Evolutionary conservation across 30 jellyfish, hydroid and myxozoan species (phyloP).

Genomic region (Pelagia noctiluca): DNA sequence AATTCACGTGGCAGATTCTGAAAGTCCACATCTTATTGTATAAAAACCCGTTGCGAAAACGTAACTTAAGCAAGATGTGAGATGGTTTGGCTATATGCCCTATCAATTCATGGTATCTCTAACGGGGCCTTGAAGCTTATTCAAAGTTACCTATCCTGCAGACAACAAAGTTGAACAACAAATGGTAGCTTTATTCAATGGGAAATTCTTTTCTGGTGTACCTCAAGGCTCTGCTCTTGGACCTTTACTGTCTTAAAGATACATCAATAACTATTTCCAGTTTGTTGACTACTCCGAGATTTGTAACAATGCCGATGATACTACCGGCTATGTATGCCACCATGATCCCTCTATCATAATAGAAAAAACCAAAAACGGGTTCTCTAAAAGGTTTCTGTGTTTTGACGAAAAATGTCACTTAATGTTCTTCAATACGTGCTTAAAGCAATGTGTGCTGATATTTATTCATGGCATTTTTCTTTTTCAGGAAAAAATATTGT

Average conservation of each 20-base stretch:
- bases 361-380: background rate
- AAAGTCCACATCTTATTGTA: too few relatives aligned
- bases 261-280: background rate
- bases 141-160: background rate
- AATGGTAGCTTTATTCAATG: background rate
- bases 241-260: slow-evolving; percentile 7
- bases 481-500: slow-evolving; percentile 20
- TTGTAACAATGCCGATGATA: slow-evolving; percentile 10
- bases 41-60: too few relatives aligned
- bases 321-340: slow-evolving; percentile 13
- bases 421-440: slow-evolving; percentile 1
- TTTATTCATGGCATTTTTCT: background rate
- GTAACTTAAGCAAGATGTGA: too few relatives aligned
- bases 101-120: too few relatives aligned
- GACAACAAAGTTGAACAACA: background rate
- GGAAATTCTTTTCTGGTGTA: slow-evolving; percentile 3
- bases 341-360: background rate
- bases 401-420: background rate
- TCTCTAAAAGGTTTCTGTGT: background rate
- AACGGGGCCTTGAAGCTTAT: background rate
- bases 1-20: too few relatives aligned
- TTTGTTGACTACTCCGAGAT: slow-evolving; percentile 8
- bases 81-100: too few relatives aligned
- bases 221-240: slow-evolving; percentile 12
- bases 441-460: background rate